Percentiles rank a stretch among this genome's conserved stretches.
Evolutionary conservation across 1,140 invertebrate genomes (phyloP).

Genomic region (Sycophila sp.): DNA sequence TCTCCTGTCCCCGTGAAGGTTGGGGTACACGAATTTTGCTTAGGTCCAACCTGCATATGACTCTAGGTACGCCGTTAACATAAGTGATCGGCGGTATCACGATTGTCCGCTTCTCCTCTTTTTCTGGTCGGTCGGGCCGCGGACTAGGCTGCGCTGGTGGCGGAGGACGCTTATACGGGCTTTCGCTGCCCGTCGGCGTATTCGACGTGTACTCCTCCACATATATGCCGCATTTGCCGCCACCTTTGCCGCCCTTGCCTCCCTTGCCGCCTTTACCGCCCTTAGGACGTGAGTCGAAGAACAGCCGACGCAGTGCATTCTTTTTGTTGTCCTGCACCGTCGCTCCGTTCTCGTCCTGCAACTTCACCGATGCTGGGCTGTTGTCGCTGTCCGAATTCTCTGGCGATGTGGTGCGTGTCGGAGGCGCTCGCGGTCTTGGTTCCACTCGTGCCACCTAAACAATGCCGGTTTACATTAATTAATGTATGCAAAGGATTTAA

Average conservation of each 20-base stretch:
- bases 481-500: not conserved
- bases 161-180: conserved; percentile 62
- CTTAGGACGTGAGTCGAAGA: conserved; percentile 68
- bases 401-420: conserved; percentile 52
- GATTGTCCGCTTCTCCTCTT: conserved; percentile 11
- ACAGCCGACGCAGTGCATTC: conserved; percentile 74
- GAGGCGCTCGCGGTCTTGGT: conserved; percentile 56
- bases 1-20: conserved; percentile 59
- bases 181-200: conserved; percentile 60
- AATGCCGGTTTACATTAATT: not conserved
- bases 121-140: conserved; percentile 22
- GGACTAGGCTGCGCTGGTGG: conserved; percentile 49
- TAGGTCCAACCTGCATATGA: conserved; percentile 63
- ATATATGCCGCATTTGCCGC: conserved; percentile 67
- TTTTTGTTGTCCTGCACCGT: conserved; percentile 77
- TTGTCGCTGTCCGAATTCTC: conserved; percentile 63
- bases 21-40: conserved; percentile 56
- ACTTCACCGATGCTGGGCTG: conserved; percentile 63
- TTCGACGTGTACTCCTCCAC: conserved; percentile 60
- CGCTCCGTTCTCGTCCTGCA: conserved; percentile 68
- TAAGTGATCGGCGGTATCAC: conserved; percentile 49
- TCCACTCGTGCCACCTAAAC: conserved; percentile 52
- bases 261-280: conserved; percentile 71
- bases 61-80: conserved; percentile 54
- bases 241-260: conserved; percentile 71